Percentiles rank a stretch among this genome's conserved stretches.
Conservation (phyloP, 2,113 vertebrate genomes). For the Nannobrachium achirus region DNA sequence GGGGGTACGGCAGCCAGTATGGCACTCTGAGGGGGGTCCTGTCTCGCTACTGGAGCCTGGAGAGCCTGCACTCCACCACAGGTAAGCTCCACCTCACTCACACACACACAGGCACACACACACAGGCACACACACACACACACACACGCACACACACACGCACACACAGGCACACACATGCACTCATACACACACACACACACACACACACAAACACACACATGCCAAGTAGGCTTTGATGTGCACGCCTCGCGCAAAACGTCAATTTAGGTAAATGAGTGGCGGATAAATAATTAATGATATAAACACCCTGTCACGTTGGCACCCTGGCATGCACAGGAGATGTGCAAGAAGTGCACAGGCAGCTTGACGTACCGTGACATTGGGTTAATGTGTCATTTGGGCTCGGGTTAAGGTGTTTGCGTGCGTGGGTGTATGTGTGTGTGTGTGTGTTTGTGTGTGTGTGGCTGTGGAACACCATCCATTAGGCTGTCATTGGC, state of each 20-base stretch:
- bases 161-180: no score
- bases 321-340: background rate
- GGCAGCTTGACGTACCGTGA: constrained; percentile 13
- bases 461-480: constrained; percentile 14
- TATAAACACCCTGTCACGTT: no score
- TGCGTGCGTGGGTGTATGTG: background rate
- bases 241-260: no score
- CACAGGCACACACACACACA: constrained; percentile 17
- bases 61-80: constrained; percentile 94
- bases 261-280: no score
- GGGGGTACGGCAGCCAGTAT: constrained; percentile 74
- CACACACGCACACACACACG: constrained; percentile 5
- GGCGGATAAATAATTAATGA: no score
- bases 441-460: background rate
- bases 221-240: background rate
- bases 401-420: background rate
- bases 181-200: background rate
- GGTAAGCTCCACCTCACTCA: constrained; percentile 78
- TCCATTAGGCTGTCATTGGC: constrained; percentile 29
- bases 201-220: constrained; percentile 1
- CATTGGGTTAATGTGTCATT: constrained; percentile 13
- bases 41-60: constrained; percentile 94
- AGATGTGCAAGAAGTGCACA: background rate
- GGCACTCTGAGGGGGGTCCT: constrained; percentile 88
- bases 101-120: no score